Conservation (phyloP, 2,113 vertebrate species). For the Heloderma charlesbogerti region DNA sequence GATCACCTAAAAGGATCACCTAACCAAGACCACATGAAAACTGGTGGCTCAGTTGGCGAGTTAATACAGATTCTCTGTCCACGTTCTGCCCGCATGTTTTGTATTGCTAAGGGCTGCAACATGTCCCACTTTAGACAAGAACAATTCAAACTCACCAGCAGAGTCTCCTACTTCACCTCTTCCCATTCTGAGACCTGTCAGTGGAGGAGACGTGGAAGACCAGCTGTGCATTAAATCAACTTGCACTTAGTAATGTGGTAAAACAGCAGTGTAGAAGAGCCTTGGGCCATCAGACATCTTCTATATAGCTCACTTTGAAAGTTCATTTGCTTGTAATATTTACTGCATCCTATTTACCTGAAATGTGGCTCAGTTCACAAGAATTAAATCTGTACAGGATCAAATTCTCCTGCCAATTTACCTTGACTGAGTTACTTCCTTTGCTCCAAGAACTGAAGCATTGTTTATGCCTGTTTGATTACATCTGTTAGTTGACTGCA, state of each 20-base stretch:
- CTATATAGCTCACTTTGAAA: neutral
- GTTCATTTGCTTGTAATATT: neutral
- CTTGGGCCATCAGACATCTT: neutral
- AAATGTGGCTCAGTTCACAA: neutral
- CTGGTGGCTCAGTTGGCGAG: neutral
- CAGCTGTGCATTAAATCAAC: slow-evolving; percentile 8
- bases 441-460: neutral
- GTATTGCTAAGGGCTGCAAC: neutral
- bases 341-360: neutral
- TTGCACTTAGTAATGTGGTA: neutral
- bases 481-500: neutral
- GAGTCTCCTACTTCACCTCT: neutral
- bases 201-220: neutral
- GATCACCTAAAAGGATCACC: neutral
- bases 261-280: neutral
- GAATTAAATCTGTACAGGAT: neutral
- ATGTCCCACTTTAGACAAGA: neutral
- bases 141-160: neutral
- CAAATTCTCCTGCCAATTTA: neutral
- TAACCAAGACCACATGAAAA: neutral
- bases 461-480: neutral
- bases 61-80: neutral
- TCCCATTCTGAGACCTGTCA: neutral
- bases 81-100: neutral
- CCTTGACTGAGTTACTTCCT: neutral